A percentile compares a stretch with the other conserved stretches of the same genome.
Evolutionary conservation across 1,140 invertebrate species (phyloP).

Genomic region (Drosophila kohkoa): DNA sequence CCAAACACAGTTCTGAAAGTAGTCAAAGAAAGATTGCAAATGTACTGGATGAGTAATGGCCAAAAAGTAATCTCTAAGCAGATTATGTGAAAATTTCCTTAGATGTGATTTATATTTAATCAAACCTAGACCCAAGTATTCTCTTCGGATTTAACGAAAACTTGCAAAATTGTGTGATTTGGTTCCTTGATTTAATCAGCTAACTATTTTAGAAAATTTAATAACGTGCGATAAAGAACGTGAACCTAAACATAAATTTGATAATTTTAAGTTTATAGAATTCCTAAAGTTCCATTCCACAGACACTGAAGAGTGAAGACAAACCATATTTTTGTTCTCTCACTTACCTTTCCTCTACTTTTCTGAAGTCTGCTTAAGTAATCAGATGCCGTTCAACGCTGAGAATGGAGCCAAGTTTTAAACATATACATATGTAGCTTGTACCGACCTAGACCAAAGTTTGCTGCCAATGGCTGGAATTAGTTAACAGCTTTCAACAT

Average conservation of each 20-base stretch:
- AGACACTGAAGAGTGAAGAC: no score
- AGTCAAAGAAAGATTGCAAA: slow-evolving; percentile 6
- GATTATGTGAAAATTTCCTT: slow-evolving; percentile 4
- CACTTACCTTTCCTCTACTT: neutral
- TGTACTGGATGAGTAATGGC: slow-evolving; percentile 14
- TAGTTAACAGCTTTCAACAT: neutral
- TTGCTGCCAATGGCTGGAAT: neutral
- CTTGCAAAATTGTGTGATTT: neutral
- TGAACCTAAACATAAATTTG: no score
- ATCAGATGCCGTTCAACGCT: neutral
- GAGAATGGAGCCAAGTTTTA: neutral
- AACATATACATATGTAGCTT: neutral
- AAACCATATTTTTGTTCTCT: no score
- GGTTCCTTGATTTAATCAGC: neutral
- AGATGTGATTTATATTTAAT: slow-evolving; percentile 14
- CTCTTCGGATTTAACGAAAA: neutral
- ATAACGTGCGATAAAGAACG: no score
- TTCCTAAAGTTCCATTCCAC: no score
- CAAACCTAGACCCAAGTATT: neutral
- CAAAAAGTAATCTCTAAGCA: neutral
- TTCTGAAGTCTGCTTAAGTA: neutral
- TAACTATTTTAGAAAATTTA: no score
- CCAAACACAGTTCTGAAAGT: neutral
- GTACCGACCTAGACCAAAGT: neutral
- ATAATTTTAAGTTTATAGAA: no score